These are phyloP conservation scores for Agrotis segetum DNA, from an alignment of 2,888 invertebrate species.

Conservation along the genomic window DNA sequence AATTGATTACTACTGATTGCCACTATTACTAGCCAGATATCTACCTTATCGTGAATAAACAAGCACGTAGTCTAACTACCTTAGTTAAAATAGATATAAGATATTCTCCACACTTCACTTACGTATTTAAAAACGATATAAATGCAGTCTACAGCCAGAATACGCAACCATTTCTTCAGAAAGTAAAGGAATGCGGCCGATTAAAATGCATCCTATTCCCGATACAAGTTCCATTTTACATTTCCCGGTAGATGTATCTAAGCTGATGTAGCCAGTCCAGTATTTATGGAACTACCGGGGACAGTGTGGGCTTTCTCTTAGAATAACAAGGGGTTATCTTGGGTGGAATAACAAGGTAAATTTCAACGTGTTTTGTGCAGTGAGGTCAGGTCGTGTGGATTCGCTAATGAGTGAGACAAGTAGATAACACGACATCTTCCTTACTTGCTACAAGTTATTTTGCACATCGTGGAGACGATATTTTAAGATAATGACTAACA, in stretches of 20 bases:
- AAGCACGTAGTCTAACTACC: background rate
- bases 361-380: conserved; percentile 49
- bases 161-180: conserved; percentile 36
- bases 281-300: conserved; percentile 33
- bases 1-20: conserved; percentile 13
- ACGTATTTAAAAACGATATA: conserved; percentile 13
- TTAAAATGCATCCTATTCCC: conserved; percentile 50
- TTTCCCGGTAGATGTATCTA: conserved; percentile 33
- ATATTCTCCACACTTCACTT: background rate
- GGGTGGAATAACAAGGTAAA: conserved; percentile 44
- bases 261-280: conserved; percentile 24
- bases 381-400: conserved; percentile 48
- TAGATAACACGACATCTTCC: conserved; percentile 52
- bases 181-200: conserved; percentile 45
- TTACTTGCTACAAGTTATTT: conserved; percentile 37
- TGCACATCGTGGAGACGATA: conserved; percentile 4
- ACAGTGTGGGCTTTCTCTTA: conserved; percentile 50
- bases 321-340: conserved; percentile 61
- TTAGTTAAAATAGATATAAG: conserved; percentile 1
- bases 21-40: background rate
- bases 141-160: conserved; percentile 4
- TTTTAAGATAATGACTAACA: conserved; percentile 19
- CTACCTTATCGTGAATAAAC: conserved; percentile 5
- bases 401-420: conserved; percentile 51
- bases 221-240: conserved; percentile 48